A percentile compares a stretch with the other conserved stretches of the same genome.
Conservation (phyloP, 2,113 vertebrate species). For the Tapirus terrestris region DNA sequence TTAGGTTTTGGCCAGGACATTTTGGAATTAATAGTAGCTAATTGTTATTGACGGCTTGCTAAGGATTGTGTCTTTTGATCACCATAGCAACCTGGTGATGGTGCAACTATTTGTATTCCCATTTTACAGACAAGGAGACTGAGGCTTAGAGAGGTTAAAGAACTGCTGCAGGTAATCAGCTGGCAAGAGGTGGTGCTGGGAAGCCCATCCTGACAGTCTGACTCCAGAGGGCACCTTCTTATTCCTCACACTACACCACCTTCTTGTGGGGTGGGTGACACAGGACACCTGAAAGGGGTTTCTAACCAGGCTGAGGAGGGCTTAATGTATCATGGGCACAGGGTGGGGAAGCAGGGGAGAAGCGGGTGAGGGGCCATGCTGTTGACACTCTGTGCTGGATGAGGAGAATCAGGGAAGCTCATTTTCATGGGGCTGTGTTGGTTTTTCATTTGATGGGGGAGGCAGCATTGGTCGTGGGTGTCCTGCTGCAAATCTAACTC, state of each 20-base stretch:
- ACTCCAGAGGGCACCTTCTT: background rate
- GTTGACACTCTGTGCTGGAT: background rate
- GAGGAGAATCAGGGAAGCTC: background rate
- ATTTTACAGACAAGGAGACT: background rate
- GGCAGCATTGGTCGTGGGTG: accelerated
- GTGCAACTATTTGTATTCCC: background rate
- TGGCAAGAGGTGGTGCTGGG: background rate
- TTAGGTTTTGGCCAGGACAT: background rate
- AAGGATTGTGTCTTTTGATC: background rate
- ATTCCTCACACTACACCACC: too few relatives aligned
- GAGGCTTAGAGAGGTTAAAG: background rate
- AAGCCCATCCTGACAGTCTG: background rate
- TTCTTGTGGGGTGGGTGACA: background rate
- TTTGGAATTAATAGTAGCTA: background rate
- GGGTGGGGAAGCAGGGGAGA: background rate
- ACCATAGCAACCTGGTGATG: background rate
- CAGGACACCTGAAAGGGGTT: background rate
- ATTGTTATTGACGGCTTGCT: background rate
- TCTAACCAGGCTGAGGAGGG: background rate
- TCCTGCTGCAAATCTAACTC: background rate
- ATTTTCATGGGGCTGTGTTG: background rate
- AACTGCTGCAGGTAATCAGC: background rate
- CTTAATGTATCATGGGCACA: background rate
- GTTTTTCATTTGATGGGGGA: background rate
- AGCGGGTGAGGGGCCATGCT: too few relatives aligned